A percentile compares a stretch with the other conserved stretches of the same genome.
Evolutionary conservation across 2,888 invertebrate genomes (phyloP).

Genomic region (Gisinianus flammeolus): DNA sequence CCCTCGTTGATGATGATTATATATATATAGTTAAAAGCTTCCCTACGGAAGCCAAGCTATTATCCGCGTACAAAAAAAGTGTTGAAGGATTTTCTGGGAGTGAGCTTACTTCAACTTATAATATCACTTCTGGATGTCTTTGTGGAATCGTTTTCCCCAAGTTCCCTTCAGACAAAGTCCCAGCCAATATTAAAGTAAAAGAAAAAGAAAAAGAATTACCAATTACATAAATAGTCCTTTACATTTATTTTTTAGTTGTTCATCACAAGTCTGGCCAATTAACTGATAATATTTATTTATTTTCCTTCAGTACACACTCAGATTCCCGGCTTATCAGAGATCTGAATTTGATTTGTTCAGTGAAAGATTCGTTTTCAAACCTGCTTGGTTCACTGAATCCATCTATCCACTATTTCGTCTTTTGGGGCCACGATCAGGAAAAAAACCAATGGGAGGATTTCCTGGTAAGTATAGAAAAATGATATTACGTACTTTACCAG

Average conservation of each 20-base stretch:
- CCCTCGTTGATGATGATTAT: background rate
- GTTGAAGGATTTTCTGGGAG: background rate
- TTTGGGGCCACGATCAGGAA: conserved; percentile 71
- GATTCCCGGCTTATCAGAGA: conserved; percentile 57
- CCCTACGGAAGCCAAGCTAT: conserved; percentile 59
- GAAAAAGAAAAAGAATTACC: background rate
- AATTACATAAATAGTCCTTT: too few relatives aligned
- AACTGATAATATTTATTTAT: background rate
- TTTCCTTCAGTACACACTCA: conserved; percentile 50
- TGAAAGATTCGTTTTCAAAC: conserved; percentile 54
- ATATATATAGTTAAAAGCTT: conserved; percentile 57
- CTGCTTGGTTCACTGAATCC: conserved; percentile 69
- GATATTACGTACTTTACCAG: too few relatives aligned
- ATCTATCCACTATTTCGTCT: conserved; percentile 71
- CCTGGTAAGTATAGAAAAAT: conserved; percentile 70
- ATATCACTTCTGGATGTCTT: conserved; percentile 40
- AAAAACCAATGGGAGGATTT: conserved; percentile 65
- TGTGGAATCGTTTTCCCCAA: conserved; percentile 47
- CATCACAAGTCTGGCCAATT: too few relatives aligned
- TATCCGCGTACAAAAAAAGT: conserved; percentile 11
- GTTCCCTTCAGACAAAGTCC: conserved; percentile 33
- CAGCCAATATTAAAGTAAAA: conserved; percentile 19
- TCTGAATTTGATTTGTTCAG: conserved; percentile 54
- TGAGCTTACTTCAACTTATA: background rate
- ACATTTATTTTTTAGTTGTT: too few relatives aligned